Base-by-base conservation (phyloP, 2,797 vertebrate genomes). In the Typhlichthys eigenmanni region DNA sequence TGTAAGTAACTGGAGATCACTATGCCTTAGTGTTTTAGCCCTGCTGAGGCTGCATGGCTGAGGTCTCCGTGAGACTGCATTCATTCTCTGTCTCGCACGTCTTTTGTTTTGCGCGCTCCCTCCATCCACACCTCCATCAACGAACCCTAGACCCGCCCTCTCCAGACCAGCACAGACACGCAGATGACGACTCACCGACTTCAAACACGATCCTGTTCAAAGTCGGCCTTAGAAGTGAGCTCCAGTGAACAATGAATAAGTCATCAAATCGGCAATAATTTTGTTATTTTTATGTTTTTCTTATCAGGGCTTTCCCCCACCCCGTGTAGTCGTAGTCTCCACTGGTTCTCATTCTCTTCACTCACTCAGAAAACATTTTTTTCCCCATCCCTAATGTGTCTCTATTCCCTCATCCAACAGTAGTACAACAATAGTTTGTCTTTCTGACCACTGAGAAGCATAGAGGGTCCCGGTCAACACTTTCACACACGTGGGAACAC, bases 171-270 rank as follows among this genome's bases (percentile, higher is more conserved):
- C 5, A 5, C 2, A 63, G 67, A 76, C 60, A 76, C 64, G 70
- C 61, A 55, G 50, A 70, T 63, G 55, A 71, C 67, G 66, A 72
- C 58, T 69, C 64, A 67, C 46, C 12, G 5, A 70, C 81, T 81
- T 82, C 79, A 85, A 81, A 76, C 69, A 76, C 68, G 62, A 61
- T 72, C 56, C 62, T 61, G 76, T 81, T 85, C 72, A 85, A 79
- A 82, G 69, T 64, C 14, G 62, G 50, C 66, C 53, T 61, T 67
- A 56, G 70, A 76, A 52, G 59, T 66, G 52, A 58, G 62, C 67
- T 62, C 64, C 12, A 67, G 66, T 80, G 69, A 62, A 62, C 58
- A 52, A 49, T 73, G 71, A 82, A 82, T 81, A 86, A 84, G 74
- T 75, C 69, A 83, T 72, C 73, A 82, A 72, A 80, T 79, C 70